These are phyloP conservation scores for Mercenaria mercenaria DNA, from an alignment of 1,140 invertebrate genomes.

Conservation along the genomic window DNA sequence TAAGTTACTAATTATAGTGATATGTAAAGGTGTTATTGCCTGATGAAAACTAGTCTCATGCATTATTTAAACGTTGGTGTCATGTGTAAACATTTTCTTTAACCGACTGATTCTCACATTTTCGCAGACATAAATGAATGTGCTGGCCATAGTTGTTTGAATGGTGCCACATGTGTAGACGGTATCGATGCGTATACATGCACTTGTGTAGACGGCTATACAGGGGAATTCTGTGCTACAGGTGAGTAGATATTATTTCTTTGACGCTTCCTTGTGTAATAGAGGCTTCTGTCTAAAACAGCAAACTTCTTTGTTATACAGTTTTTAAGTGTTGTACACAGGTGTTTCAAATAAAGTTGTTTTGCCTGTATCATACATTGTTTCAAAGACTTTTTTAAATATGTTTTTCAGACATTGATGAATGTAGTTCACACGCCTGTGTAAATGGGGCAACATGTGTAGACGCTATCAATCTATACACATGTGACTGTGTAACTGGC, in stretches of 20 bases:
- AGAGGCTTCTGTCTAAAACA: too few relatives aligned
- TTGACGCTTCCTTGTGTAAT: too few relatives aligned
- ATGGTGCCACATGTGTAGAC: constrained; percentile 70
- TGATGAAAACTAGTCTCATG: too few relatives aligned
- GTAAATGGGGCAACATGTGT: constrained; percentile 89
- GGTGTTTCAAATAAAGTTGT: too few relatives aligned
- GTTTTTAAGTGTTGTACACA: too few relatives aligned
- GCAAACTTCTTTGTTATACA: too few relatives aligned
- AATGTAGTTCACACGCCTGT: constrained; percentile 89
- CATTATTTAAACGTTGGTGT: too few relatives aligned
- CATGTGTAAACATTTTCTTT: too few relatives aligned
- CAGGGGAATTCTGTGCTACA: constrained; percentile 61
- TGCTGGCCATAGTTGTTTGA: constrained; percentile 67
- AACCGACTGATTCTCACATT: too few relatives aligned
- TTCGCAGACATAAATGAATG: constrained; percentile 68
- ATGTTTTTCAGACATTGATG: constrained; percentile 59
- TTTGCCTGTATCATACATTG: too few relatives aligned
- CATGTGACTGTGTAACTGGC: constrained; percentile 60
- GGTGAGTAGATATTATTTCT: background rate
- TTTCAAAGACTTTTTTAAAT: background rate
- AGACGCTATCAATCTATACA: constrained; percentile 58
- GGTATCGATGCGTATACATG: constrained; percentile 63
- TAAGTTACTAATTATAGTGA: too few relatives aligned
- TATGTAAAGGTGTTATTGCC: too few relatives aligned
- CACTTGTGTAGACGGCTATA: constrained; percentile 69